phyloP scores from a whole-genome alignment of 2,888 invertebrate genomes.

The Drosophila percnosoma region DNA sequence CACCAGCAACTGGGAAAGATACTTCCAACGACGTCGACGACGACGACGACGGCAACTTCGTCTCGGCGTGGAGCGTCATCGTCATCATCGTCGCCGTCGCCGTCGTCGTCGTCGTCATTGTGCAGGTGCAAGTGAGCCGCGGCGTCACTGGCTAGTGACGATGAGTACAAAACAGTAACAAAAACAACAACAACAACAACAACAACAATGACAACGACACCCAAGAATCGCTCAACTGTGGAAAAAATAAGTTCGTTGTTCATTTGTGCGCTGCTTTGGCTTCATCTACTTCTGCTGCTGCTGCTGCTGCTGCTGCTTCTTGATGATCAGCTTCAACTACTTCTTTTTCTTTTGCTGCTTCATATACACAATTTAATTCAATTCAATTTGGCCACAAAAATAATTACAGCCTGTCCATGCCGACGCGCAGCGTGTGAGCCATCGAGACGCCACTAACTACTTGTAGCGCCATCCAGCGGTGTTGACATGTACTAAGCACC shows the following conservation, averaged over 20 bases:
- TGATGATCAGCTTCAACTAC: conserved; percentile 15
- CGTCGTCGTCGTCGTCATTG: conserved; percentile 39
- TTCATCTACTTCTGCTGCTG: conserved; percentile 41
- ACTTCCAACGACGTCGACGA: conserved; percentile 42
- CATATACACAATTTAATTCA: conserved; percentile 73
- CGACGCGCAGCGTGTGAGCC: conserved; percentile 76
- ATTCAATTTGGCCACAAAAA: conserved; percentile 80
- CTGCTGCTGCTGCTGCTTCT: conserved; percentile 51
- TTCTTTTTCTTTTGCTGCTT: conserved; percentile 36
- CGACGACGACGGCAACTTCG: conserved; percentile 45
- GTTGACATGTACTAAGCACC: conserved; percentile 66
- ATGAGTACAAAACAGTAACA: conserved; percentile 57
- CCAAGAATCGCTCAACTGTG: conserved; percentile 80
- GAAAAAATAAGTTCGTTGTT: conserved; percentile 75
- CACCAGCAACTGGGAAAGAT: conserved; percentile 52
- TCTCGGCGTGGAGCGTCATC: conserved; percentile 44
- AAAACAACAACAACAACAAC: conserved; percentile 14
- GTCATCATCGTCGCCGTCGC: conserved; percentile 38
- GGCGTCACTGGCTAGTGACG: conserved; percentile 64
- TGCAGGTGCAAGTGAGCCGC: conserved; percentile 68
- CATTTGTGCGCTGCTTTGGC: conserved; percentile 69
- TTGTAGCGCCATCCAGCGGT: conserved; percentile 62
- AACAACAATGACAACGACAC: conserved; percentile 68
- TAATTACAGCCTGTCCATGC: conserved; percentile 77
- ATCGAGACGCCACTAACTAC: conserved; percentile 11